These are phyloP conservation scores for Labroides dimidiatus DNA, from an alignment of 2,797 vertebrate species.

Conservation along the genomic window DNA sequence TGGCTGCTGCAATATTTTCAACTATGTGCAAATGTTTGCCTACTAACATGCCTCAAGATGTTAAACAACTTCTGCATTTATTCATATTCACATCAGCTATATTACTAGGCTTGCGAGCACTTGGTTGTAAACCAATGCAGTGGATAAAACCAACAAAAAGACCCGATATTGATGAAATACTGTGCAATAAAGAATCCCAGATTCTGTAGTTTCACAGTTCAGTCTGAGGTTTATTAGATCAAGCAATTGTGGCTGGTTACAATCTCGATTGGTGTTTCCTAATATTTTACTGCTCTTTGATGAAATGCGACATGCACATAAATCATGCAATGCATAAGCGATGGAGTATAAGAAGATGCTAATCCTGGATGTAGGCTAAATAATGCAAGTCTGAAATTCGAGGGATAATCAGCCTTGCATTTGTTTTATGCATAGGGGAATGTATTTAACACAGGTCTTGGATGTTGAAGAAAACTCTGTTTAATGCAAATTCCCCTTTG, in stretches of 20 bases:
- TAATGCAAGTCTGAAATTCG: neutral
- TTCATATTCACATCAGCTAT: no score
- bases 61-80: no score
- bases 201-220: neutral
- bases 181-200: no score
- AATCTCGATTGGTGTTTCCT: neutral
- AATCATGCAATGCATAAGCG: neutral
- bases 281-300: neutral
- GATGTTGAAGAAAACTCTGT: neutral
- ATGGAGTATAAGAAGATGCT: neutral
- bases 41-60: no score
- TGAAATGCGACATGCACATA: no score
- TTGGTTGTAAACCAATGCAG: no score
- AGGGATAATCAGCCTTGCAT: neutral
- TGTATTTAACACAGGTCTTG: neutral
- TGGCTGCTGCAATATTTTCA: no score
- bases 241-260: neutral
- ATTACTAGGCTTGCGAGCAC: no score
- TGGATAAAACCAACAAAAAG: neutral
- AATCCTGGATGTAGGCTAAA: neutral
- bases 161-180: no score
- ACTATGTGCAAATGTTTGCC: no score
- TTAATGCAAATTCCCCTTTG: neutral
- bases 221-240: neutral
- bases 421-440: neutral